phyloP scores from a whole-genome alignment of 2,888 invertebrate species.

The Eilema caniola region DNA sequence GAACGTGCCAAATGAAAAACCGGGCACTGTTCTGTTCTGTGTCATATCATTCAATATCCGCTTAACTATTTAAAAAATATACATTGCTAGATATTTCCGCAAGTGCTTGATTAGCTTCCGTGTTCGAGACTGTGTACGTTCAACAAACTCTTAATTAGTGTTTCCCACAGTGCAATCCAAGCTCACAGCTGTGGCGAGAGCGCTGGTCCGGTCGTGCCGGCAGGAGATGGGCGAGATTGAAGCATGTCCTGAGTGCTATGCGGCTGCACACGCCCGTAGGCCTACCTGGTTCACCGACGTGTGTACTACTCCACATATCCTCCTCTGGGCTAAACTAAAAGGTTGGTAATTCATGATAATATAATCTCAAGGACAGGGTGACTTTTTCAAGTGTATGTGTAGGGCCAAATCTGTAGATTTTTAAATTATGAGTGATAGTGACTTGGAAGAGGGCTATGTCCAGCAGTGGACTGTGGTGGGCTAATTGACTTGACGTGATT shows the following conservation, averaged over 20 bases:
- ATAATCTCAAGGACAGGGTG: neutral
- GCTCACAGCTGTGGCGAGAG: constrained; percentile 91
- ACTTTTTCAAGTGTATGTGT: too few relatives aligned
- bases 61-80: neutral
- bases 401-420: too few relatives aligned
- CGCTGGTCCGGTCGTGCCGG: constrained; percentile 93
- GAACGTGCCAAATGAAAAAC: neutral
- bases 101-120: neutral
- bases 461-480: too few relatives aligned
- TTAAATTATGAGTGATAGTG: too few relatives aligned
- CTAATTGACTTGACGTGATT: too few relatives aligned
- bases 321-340: constrained; percentile 98
- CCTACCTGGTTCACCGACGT: constrained; percentile 97
- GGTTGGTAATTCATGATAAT: constrained; percentile 72
- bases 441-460: too few relatives aligned
- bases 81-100: neutral
- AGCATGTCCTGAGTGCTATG: constrained; percentile 97
- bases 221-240: constrained; percentile 97
- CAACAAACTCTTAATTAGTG: constrained; percentile 14
- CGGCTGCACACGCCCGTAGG: constrained; percentile 92
- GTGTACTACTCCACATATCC: constrained; percentile 95
- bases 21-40: neutral
- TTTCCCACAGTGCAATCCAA: constrained; percentile 90
- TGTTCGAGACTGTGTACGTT: neutral
- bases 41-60: neutral